These are phyloP conservation scores for Diadema setosum DNA, from an alignment of 35 echinoderm and acorn worm genomes.

Conservation along the genomic window DNA sequence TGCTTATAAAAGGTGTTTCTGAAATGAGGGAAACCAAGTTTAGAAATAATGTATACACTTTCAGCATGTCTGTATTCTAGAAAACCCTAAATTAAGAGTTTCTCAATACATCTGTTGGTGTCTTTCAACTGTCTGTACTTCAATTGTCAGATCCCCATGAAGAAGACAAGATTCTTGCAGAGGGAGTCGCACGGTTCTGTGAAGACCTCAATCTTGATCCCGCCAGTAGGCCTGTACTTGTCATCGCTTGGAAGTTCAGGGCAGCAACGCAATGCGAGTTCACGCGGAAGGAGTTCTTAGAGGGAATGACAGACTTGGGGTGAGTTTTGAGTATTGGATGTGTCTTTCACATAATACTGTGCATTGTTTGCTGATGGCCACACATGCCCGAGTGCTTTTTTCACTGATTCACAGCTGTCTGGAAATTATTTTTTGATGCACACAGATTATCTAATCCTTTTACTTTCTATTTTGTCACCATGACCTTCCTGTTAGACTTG, in stretches of 20 bases:
- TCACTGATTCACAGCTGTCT: neutral
- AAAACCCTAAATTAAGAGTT: too few relatives aligned
- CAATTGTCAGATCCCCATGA: conserved; percentile 73
- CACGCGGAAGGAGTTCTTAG: conserved; percentile 82
- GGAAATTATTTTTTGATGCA: too few relatives aligned
- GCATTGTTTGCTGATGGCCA: neutral
- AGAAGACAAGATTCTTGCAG: conserved; percentile 93
- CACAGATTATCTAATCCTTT: too few relatives aligned
- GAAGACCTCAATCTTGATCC: conserved; percentile 92
- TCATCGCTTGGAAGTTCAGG: conserved; percentile 95
- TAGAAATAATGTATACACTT: too few relatives aligned
- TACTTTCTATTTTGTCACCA: too few relatives aligned
- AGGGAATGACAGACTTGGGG: conserved; percentile 97
- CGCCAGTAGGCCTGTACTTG: conserved; percentile 79
- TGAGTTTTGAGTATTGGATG: conserved; percentile 17
- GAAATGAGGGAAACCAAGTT: too few relatives aligned
- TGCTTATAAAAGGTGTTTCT: too few relatives aligned
- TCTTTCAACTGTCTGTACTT: conserved; percentile 16
- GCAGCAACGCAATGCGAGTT: conserved; percentile 99
- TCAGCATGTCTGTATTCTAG: too few relatives aligned
- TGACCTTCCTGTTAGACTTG: too few relatives aligned
- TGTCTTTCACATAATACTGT: neutral
- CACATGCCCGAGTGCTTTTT: neutral
- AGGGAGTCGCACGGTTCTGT: conserved; percentile 84
- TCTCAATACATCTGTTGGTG: too few relatives aligned